Evolutionary conservation across 2,888 invertebrate genomes (phyloP).

Genomic region (Pollenia labialis): DNA sequence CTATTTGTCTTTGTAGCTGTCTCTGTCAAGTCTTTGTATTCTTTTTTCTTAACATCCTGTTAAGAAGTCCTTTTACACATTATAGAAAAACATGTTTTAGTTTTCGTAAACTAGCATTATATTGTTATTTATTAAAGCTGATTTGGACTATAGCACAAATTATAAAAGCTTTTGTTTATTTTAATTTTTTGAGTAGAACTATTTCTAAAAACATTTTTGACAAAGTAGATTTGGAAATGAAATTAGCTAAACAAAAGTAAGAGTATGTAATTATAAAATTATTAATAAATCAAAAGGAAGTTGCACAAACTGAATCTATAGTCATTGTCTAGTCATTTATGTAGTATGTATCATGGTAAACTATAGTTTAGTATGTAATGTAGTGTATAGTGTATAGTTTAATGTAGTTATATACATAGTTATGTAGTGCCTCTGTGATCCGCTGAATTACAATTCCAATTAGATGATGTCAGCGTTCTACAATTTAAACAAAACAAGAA

Average conservation of each 20-base stretch:
- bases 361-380: too few species aligned
- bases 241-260: not conserved
- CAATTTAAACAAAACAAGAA: constrained; percentile 1
- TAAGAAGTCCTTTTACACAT: constrained; percentile 17
- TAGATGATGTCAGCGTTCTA: constrained; percentile 76
- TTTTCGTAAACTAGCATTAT: constrained; percentile 19
- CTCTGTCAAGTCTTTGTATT: not conserved
- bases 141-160: not conserved
- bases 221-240: constrained; percentile 18
- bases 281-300: not conserved
- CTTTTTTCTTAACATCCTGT: constrained; percentile 11
- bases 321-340: too few species aligned
- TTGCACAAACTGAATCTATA: not conserved
- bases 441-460: constrained; percentile 80
- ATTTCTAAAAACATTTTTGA: not conserved
- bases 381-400: too few species aligned
- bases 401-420: too few species aligned
- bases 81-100: not conserved
- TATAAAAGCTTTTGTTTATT: not conserved
- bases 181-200: not conserved
- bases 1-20: constrained; percentile 43
- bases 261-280: not conserved
- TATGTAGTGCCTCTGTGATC: not conserved
- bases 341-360: too few species aligned
- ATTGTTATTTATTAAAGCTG: not conserved